Base-by-base conservation (phyloP, 2,888 invertebrate genomes). In the Ferrisia virgata region DNA sequence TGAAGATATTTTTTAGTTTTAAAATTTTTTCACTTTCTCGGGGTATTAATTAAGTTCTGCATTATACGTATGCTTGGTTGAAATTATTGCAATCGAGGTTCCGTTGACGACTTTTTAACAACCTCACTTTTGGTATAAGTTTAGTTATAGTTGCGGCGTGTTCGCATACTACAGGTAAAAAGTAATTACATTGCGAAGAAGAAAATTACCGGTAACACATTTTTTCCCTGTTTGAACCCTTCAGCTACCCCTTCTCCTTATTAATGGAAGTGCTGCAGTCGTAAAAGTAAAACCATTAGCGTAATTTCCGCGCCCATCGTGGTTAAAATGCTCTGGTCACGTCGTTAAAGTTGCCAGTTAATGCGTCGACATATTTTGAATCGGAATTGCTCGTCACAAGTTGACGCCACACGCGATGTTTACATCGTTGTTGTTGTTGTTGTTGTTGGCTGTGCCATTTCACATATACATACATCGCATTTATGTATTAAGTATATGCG, bases 211-310 rank as follows among this genome's bases (percentile, higher is more conserved):
- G 36, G 33, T 76, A 76, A 76, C 36, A 36, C 18, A 28, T 76
- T 76, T 76, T 76, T 76, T 76, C 28, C 18, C 64, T 64, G 1
- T 64, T 11, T 2, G 9, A 11, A 13, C 28, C 28, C 58, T n/a
- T 36, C 28, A n/a, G 6, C 11, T 4, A 76, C 22, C 11, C 33
- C 33, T 18, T 25, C 11, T 2, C 28, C 0, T 36, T 36, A 36
- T 76, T 76, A 76, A 76, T 76, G 72, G 72, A 76, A 76, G 36
- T 36, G 18, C 72, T 8, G 36, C 28, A 36, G 36, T 76, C 72
- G 72, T 76, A 76, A 76, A 76, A 76, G 72, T 76, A 36, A 76
- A 33, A 76, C 72, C 72, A 76, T 76, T 76, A 76, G 72, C 72
- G 72, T 76, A 76, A 76, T 76, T 76, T 76, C 72, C 31, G 33